phyloP scores from a whole-genome alignment of 2,797 vertebrate genomes.

The Podarcis siculus region DNA sequence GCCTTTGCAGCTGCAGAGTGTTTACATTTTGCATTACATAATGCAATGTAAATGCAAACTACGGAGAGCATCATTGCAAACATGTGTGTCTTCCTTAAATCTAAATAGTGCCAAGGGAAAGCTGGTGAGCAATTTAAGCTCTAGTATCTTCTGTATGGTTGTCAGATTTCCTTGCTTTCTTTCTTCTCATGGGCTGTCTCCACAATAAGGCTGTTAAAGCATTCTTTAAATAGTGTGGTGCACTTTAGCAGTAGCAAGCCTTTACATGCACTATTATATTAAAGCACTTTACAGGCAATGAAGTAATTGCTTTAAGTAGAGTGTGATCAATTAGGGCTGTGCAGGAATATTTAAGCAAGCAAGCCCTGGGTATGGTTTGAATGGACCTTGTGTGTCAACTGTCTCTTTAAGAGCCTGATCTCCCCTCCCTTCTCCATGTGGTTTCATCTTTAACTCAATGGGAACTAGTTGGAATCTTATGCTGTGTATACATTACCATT shows the following conservation, averaged over 20 bases:
- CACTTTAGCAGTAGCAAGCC: neutral
- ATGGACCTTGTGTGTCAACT: neutral
- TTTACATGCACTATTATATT: conserved; percentile 15
- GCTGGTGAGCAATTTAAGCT: neutral
- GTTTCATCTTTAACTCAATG: too few species aligned
- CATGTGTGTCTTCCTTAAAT: neutral
- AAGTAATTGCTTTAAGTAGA: conserved; percentile 23
- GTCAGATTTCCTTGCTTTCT: neutral
- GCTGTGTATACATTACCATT: too few species aligned
- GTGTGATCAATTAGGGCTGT: neutral
- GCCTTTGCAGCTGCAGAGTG: neutral
- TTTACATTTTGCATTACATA: too few species aligned
- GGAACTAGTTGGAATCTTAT: too few species aligned
- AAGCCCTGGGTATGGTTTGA: neutral
- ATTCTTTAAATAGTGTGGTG: neutral
- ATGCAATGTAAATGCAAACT: neutral
- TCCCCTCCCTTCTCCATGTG: too few species aligned
- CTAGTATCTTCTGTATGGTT: neutral
- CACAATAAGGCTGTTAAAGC: conserved; percentile 6
- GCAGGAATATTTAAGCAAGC: neutral
- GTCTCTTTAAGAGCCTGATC: too few species aligned
- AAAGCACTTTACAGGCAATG: conserved; percentile 5
- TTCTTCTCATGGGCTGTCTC: neutral
- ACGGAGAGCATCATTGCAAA: neutral
- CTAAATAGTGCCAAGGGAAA: neutral